Conservation (phyloP, 2,113 vertebrate genomes). For the Coturnix japonica region DNA sequence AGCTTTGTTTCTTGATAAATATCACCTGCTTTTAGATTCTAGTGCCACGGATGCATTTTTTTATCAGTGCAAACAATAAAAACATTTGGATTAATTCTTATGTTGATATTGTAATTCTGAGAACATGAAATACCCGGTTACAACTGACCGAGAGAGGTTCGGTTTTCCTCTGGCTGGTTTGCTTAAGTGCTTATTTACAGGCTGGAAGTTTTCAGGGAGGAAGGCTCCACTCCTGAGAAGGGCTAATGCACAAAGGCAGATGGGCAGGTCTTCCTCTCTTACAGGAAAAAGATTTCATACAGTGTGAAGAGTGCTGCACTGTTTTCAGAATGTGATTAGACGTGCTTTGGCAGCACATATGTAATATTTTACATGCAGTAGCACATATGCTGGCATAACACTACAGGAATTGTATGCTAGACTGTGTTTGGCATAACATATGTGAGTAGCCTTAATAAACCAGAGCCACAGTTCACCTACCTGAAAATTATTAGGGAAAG, state of each 20-base stretch:
- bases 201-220: neutral
- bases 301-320: rapidly evolving
- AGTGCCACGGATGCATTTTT: neutral
- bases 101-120: neutral
- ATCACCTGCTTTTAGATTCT: neutral
- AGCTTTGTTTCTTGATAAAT: neutral
- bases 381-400: neutral
- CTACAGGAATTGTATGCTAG: neutral
- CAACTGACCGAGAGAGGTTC: neutral
- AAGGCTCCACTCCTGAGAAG: neutral
- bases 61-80: neutral
- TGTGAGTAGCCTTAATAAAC: neutral
- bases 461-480: neutral
- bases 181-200: neutral
- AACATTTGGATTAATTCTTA: neutral
- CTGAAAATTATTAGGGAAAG: rapidly evolving
- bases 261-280: neutral
- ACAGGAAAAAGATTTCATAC: constrained; percentile 32
- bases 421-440: neutral
- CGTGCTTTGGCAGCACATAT: neutral
- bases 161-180: neutral
- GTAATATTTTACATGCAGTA: neutral
- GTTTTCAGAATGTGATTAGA: rapidly evolving
- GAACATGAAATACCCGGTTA: neutral
- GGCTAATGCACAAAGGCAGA: constrained; percentile 6